phyloP scores from a whole-genome alignment of 2,797 vertebrate genomes.

The Scarus forsteni region DNA sequence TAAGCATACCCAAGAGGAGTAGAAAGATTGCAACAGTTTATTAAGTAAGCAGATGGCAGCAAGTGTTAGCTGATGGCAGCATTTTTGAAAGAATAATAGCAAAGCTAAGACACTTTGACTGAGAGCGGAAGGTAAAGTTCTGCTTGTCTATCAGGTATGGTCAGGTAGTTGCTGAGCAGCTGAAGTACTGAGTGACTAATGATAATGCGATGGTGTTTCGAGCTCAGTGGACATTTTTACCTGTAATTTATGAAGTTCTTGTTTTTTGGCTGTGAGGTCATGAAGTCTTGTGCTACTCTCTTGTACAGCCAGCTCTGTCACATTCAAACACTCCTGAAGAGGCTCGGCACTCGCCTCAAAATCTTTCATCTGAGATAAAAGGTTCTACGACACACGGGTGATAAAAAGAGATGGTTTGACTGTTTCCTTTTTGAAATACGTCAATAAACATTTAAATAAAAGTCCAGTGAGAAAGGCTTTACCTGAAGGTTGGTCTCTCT shows the following conservation, averaged over 20 bases:
- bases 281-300: constrained; percentile 89
- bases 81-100: constrained; percentile 4
- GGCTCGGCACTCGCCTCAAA: constrained; percentile 92
- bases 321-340: constrained; percentile 88
- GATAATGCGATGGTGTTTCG: constrained; percentile 6
- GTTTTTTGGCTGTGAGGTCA: constrained; percentile 90
- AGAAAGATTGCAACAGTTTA: constrained; percentile 27
- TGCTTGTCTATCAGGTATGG: constrained; percentile 12
- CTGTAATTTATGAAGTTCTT: constrained; percentile 93
- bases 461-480: constrained; percentile 1
- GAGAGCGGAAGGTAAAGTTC: constrained; percentile 32
- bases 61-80: constrained; percentile 33
- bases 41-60: constrained; percentile 36
- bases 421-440: neutral
- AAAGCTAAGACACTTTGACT: neutral
- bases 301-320: constrained; percentile 86
- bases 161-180: neutral
- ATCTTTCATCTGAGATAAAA: constrained; percentile 93
- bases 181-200: constrained; percentile 15
- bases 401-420: neutral
- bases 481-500: constrained; percentile 91
- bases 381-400: constrained; percentile 79
- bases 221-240: constrained; percentile 69
- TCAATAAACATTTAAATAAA: neutral
- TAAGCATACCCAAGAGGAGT: constrained; percentile 34